A percentile compares a stretch with the other conserved stretches of the same genome.
Conservation (phyloP, 2,888 invertebrate genomes). For the Leistus spinibarbis region DNA sequence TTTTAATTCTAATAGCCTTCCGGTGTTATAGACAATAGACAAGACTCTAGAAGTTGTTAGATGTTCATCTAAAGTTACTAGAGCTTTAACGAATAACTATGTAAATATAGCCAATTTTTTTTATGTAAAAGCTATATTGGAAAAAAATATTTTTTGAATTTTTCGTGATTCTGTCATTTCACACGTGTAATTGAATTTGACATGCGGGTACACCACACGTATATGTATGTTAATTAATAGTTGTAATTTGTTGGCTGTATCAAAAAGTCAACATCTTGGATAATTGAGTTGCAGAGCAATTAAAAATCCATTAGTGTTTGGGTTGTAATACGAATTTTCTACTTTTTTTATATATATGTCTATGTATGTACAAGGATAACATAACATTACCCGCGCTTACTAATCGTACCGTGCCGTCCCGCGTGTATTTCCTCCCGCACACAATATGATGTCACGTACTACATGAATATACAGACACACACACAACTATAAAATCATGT, state of each 20-base stretch:
- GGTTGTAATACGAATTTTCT: slow-evolving; percentile 54
- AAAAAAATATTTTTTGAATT: slow-evolving; percentile 48
- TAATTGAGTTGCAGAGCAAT: slow-evolving; percentile 55
- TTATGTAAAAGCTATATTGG: slow-evolving; percentile 2
- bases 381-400: slow-evolving; percentile 40
- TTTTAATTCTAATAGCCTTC: no score
- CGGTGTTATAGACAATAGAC: no score
- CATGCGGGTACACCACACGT: slow-evolving; percentile 50
- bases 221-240: slow-evolving; percentile 50
- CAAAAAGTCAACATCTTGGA: slow-evolving; percentile 54
- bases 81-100: no score
- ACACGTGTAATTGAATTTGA: slow-evolving; percentile 53
- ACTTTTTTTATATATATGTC: slow-evolving; percentile 49
- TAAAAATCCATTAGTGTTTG: slow-evolving; percentile 58
- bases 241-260: slow-evolving; percentile 53
- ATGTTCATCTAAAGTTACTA: no score
- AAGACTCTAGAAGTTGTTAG: no score
- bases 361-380: slow-evolving; percentile 44
- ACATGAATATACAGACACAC: background rate
- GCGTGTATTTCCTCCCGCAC: slow-evolving; percentile 40
- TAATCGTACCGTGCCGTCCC: slow-evolving; percentile 29
- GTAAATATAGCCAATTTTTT: no score
- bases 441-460: background rate
- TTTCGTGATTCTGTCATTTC: slow-evolving; percentile 45
- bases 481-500: background rate